Base-by-base conservation (phyloP, 2,888 invertebrate genomes). In the Phengaris alcon region DNA sequence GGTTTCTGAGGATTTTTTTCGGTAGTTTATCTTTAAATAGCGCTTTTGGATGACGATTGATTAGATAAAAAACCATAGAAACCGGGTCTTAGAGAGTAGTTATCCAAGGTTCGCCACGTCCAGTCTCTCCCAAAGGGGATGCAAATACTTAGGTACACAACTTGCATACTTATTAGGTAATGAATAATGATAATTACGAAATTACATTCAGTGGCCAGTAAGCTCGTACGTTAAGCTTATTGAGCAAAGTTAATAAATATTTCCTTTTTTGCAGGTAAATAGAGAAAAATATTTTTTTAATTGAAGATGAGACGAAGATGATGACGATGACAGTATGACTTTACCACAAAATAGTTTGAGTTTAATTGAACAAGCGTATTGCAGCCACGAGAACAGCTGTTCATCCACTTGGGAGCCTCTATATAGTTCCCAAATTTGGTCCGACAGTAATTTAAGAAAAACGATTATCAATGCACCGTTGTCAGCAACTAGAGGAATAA, bases 401-500 rank as follows among this genome's bases (percentile, higher is more conserved):
- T 86, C 91, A 75, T 82, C 85, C 51, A 87, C 88, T 80, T 89
- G 90, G 86, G 86, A 91, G 79, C 85, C 86, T 10, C 82, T 93
- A 59, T 92, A 93, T 79, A 90, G 90, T 80, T 87, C 93, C 69
- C 90, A 91, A 80, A 84, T 92, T 77, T 92, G 92, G 93, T 84
- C 85, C 75, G 88, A 90, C 78, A 90, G 88, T 79, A 80, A 86
- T 78, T 82, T 90, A 78, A 85, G 90, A 80, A 88, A 84, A 80
- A 85, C 86, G 73, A 84, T 90, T 75, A 81, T 91, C 79, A 85
- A 86, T 80, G 83, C 84, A 76, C 85, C 87, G 68, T 80, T 81
- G 78, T 82, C 81, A 75, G 85, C 91, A 76, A 86, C 82, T 76
- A 87, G 84, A 84, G 82, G 82, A 70, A 86, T 88, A 77, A 89